Percentiles rank a stretch among this genome's conserved stretches.
These are phyloP conservation scores for Nomada ferruginata DNA, from an alignment of 2,888 invertebrate species.

Conservation along the genomic window DNA sequence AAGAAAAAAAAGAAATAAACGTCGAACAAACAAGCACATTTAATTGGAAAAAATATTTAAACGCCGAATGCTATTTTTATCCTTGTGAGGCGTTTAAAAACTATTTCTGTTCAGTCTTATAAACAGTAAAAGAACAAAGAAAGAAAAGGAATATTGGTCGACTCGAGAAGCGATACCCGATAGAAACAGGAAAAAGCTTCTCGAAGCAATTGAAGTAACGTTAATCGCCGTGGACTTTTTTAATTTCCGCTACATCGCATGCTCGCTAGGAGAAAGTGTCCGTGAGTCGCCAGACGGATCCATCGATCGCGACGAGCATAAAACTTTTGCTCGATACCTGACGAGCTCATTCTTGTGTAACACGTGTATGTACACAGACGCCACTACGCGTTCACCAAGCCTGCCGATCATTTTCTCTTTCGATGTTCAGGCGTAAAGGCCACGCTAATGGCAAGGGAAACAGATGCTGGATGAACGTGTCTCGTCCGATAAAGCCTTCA, in stretches of 20 bases:
- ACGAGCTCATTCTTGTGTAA: constrained; percentile 16
- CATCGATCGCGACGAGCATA: constrained; percentile 44
- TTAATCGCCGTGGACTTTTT: constrained; percentile 57
- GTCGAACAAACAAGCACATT: no score
- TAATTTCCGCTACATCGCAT: constrained; percentile 46
- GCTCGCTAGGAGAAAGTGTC: constrained; percentile 33
- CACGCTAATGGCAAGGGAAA: neutral
- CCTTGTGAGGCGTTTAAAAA: no score
- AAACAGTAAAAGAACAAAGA: neutral
- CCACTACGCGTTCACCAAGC: constrained; percentile 29
- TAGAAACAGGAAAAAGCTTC: neutral
- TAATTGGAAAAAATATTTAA: no score
- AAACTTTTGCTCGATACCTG: constrained; percentile 43
- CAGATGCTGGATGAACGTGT: constrained; percentile 3
- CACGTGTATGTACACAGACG: constrained; percentile 15
- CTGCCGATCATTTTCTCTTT: constrained; percentile 34
- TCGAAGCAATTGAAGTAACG: constrained; percentile 5
- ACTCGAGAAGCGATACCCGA: neutral
- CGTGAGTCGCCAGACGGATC: constrained; percentile 26
- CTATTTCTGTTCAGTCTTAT: neutral
- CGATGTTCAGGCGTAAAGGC: constrained; percentile 28
- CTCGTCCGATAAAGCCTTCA: constrained; percentile 1
- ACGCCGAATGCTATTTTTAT: neutral
- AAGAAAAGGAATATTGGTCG: neutral
- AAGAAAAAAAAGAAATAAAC: neutral